Percentiles rank a stretch among this genome's conserved stretches.
Evolutionary conservation across 2,888 invertebrate species (phyloP).

Genomic region (Microdon myrmicae): DNA sequence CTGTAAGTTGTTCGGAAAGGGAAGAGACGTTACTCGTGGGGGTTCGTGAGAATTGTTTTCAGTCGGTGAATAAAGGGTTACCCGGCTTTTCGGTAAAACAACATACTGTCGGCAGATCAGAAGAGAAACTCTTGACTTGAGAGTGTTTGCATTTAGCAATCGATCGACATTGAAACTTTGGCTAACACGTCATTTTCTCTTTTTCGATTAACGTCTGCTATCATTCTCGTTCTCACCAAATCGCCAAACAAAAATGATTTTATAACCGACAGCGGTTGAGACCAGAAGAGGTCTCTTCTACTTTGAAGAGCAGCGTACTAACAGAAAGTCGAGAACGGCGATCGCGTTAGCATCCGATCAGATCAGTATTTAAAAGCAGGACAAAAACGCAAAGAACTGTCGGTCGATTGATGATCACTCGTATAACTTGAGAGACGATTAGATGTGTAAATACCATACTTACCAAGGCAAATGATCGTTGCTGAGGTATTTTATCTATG

Average conservation of each 20-base stretch:
- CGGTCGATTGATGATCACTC: too few relatives aligned
- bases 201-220: constrained; percentile 19
- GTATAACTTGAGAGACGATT: constrained; percentile 12
- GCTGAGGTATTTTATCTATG: too few relatives aligned
- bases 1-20: constrained; percentile 30
- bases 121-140: constrained; percentile 17
- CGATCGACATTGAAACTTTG: constrained; percentile 9
- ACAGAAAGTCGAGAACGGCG: constrained; percentile 47
- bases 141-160: too few relatives aligned
- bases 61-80: not conserved
- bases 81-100: not conserved
- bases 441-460: constrained; percentile 22
- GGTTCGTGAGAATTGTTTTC: constrained; percentile 4
- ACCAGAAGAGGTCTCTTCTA: constrained; percentile 32
- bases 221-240: constrained; percentile 22
- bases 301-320: constrained; percentile 33
- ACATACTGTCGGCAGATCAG: not conserved
- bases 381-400: too few relatives aligned
- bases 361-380: constrained; percentile 12
- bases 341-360: constrained; percentile 35
- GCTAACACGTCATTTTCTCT: constrained; percentile 38
- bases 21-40: constrained; percentile 22
- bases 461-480: too few relatives aligned
- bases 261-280: constrained; percentile 41
- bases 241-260: constrained; percentile 32